Evolutionary conservation across 2,797 vertebrate species (phyloP), one percentile per base, ranked within the genome.

Genomic region (Dendrocincla tyrannina): DNA sequence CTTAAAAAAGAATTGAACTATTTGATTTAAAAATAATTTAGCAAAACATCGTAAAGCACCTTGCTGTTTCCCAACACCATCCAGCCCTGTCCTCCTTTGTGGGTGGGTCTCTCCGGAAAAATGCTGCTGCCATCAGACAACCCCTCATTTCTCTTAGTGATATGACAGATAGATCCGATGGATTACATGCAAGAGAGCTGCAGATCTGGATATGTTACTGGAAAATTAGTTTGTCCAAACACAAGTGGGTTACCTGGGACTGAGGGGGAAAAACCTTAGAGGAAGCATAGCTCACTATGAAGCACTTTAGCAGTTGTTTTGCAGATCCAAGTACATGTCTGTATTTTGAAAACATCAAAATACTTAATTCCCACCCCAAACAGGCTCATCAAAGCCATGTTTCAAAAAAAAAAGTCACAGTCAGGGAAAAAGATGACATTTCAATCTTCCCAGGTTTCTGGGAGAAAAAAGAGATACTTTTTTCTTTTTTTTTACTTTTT

Each of bases 161-260:
- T 0, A n/a, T 2, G 1, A 14, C 2, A 17, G 0, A 24, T 7
- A 19, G 18, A 35, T 13, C 59, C 50, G 10, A 9, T n/a, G 35
- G 22, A 22, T 59, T 28, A 13, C 17, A 10, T 2, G 32, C 37
- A 56, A 8, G 49, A 32, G 33, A 81, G 33, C 8, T 68, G 69
- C 44, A 81, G 17, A 6, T 23, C 44, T 16, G 13, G 28, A 44
- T 15, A 8, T 2, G 3, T 7, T 11, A 37, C 18, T 41, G 28
- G 28, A 69, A 60, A 92, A 60, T 14, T 8, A 35, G 24, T 69
- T 73, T n/a, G 27, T 28, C 28, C 63, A 39, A 9, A 67, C 37
- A 27, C 28, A 77, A 73, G 6, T 9, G 11, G 4, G 8, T 76
- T 72, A 24, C 5, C 5, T 7, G 13, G 11, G 3, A 55, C 7